A percentile compares a stretch with the other conserved stretches of the same genome.
Evolutionary conservation across 92 coral and sea anemone species (phyloP).

Genomic region (Anthopleura xanthogrammica): DNA sequence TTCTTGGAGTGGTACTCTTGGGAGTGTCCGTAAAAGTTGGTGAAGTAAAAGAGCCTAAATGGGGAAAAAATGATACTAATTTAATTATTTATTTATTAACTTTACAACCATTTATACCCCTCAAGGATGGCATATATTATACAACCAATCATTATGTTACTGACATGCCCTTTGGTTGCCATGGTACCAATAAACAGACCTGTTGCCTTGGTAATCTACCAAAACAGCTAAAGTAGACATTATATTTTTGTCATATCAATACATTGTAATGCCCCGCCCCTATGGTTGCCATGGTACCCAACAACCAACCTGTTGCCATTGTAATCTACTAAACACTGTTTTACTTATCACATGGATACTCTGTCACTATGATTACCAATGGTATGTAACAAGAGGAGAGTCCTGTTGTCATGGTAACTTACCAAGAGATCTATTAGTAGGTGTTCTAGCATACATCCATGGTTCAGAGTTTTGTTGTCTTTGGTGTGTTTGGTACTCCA

Average conservation of each 20-base stretch:
- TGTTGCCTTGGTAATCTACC: no score
- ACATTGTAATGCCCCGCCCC: no score
- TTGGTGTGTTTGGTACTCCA: constrained; percentile 56
- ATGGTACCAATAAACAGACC: background rate
- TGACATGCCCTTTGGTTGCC: background rate
- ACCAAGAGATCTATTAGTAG: constrained; percentile 18
- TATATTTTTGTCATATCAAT: no score
- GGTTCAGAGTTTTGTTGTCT: constrained; percentile 50
- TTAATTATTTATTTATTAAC: background rate
- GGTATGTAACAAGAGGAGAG: background rate
- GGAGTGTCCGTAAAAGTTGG: background rate
- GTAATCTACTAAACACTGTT: no score
- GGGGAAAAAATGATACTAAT: background rate
- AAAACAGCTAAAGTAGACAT: no score
- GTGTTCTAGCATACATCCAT: constrained; percentile 23
- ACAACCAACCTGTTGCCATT: no score
- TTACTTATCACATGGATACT: no score
- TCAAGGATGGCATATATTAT: no score
- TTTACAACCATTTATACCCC: background rate
- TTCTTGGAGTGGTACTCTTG: background rate
- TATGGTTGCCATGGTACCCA: no score
- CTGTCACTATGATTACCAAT: background rate
- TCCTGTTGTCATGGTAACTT: constrained; percentile 9
- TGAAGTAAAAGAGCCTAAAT: background rate
- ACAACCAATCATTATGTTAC: background rate